Base-by-base conservation (phyloP, 2,113 vertebrate species). In the Malaclemys terrapin region DNA sequence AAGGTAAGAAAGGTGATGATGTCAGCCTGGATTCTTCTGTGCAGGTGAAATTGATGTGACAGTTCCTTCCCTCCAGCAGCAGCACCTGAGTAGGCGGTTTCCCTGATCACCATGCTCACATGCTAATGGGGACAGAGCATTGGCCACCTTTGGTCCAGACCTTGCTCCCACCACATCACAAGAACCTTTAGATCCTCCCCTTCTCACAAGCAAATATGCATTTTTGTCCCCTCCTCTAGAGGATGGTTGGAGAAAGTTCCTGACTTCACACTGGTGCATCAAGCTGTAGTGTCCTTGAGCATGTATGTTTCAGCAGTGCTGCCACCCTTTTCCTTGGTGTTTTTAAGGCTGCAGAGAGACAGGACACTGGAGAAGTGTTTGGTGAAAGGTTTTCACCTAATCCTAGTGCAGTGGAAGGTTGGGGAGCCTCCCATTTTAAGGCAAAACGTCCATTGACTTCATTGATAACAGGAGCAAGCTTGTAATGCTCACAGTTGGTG, bases 1-100 rank as follows among this genome's bases (percentile, higher is more conserved):
- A 95, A 96, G 92, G 93, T 87, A 95, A 93, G 94, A 53, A 27
- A 20, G 42, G 75, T 27, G 25, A 8, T 78, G 91, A 89, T 14
- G 92, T 96, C 96, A 96, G 84, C 88, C 85, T 50, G n/a, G 86
- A 96, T 97, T 96, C 92, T 93, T 94, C 0, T 17, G 88, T 0
- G 0, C 17, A 95, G 92, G 95, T 85, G 85, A 93, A 97, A 93
- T 91, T 87, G 54, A 91, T 95, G 89, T 96, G 95, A 97, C 0
- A 6, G 93, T 93, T 96, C 93, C 84, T 97, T 5, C 92, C 95
- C 87, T 97, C 76, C 62, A 96, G 96, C 93, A 91, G 69, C 91
- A 93, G 10, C 1, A 81, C 82, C 94, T 97, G 95, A 85, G 69
- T 93, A 72, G 86, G 90, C 0, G 2, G 50, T 82, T 91, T 86